Conservation (phyloP, 2,797 vertebrate species). For the Glyptemys insculpta region DNA sequence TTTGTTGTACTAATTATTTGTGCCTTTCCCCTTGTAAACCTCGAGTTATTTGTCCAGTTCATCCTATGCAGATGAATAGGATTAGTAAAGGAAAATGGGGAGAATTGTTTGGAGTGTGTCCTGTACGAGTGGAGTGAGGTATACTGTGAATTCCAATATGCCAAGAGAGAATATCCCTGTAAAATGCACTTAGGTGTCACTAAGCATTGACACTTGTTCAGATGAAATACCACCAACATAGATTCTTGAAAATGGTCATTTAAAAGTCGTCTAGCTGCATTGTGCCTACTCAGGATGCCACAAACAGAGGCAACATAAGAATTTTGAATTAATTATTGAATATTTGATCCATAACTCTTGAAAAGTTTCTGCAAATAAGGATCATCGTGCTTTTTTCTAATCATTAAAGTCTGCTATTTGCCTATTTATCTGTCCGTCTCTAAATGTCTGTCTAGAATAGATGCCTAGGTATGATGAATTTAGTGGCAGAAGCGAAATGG, state of each 20-base stretch:
- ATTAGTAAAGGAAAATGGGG: background rate
- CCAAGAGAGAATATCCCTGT: background rate
- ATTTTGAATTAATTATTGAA: constrained; percentile 36
- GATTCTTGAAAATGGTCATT: background rate
- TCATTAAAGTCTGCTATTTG: background rate
- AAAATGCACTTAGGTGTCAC: background rate
- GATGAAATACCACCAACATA: background rate
- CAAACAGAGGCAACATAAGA: background rate
- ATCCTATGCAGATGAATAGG: background rate
- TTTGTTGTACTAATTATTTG: background rate
- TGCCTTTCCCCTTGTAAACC: background rate
- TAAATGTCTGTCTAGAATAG: background rate
- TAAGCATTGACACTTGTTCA: background rate
- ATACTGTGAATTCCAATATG: background rate
- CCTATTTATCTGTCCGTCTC: background rate
- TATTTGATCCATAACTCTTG: constrained; percentile 22
- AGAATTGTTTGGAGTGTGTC: background rate
- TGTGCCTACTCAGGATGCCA: background rate
- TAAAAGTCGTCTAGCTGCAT: background rate
- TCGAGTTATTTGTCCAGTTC: background rate
- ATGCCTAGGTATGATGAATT: background rate
- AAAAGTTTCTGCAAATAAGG: constrained; percentile 12
- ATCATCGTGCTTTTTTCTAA: background rate
- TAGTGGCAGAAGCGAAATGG: constrained; percentile 13
- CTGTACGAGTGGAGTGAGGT: background rate